Percentiles rank a stretch among this genome's conserved stretches.
Evolutionary conservation across 2,888 invertebrate species (phyloP).

Genomic region (Cerceris ruficornis): DNA sequence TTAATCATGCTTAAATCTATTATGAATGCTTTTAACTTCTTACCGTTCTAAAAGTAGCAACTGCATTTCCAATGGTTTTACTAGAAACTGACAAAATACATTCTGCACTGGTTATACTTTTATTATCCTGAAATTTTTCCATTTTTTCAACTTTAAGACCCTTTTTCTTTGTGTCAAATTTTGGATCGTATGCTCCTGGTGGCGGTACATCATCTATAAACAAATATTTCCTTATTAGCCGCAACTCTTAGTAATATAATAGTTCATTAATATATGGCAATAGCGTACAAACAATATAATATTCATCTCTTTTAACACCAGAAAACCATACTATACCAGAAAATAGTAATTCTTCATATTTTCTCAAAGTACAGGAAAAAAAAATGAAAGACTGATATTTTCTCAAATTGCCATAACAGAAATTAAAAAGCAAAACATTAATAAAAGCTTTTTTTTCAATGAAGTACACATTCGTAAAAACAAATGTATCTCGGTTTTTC

Average conservation of each 20-base stretch:
- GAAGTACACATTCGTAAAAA: no score
- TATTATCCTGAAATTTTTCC: constrained; percentile 79
- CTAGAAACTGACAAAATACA: constrained; percentile 72
- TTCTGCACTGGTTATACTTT: constrained; percentile 77
- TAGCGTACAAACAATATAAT: no score
- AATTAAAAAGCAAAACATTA: no score
- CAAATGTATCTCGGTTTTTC: no score
- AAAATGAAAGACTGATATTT: no score
- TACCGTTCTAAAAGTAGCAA: constrained; percentile 71
- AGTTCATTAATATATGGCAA: no score
- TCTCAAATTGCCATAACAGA: no score
- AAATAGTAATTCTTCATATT: no score
- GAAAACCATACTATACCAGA: no score
- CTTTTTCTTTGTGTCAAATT: constrained; percentile 80
- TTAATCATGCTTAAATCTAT: not conserved
- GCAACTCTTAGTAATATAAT: not conserved
- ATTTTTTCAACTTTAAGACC: constrained; percentile 79
- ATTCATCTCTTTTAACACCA: no score
- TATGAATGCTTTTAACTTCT: constrained; percentile 19
- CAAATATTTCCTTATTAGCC: not conserved
- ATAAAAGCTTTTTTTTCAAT: no score
- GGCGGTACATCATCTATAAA: constrained; percentile 82
- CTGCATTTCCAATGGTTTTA: constrained; percentile 59
- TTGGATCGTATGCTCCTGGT: constrained; percentile 83
- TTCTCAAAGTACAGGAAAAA: no score